phyloP scores from a whole-genome alignment of 2,888 invertebrate species.

The Drosophila algonquin region DNA sequence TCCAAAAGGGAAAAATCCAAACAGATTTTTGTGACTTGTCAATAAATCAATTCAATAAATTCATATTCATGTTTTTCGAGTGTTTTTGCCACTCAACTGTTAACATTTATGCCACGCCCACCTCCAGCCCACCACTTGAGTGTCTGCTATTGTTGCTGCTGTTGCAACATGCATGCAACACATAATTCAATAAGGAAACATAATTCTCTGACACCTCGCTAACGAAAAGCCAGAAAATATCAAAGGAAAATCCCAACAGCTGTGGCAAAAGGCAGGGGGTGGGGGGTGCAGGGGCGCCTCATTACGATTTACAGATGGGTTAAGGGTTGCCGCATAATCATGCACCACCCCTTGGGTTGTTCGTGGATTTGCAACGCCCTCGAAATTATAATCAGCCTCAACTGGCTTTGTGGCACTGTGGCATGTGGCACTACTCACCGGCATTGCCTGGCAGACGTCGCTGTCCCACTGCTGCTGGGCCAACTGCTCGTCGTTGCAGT shows the following conservation, averaged over 20 bases:
- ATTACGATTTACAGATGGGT: slow-evolving; percentile 35
- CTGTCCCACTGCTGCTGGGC: slow-evolving; percentile 82
- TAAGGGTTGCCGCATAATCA: slow-evolving; percentile 63
- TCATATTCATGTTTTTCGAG: slow-evolving; percentile 26
- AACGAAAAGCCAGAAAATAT: background rate
- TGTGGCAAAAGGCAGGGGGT: slow-evolving; percentile 44
- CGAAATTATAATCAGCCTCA: slow-evolving; percentile 46
- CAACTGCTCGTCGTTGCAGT: slow-evolving; percentile 82
- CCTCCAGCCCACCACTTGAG: slow-evolving; percentile 35
- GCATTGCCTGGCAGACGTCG: slow-evolving; percentile 84
- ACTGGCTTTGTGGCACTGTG: background rate
- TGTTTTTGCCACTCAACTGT: slow-evolving; percentile 38
- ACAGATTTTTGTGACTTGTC: background rate
- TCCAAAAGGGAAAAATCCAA: background rate
- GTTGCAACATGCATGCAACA: slow-evolving; percentile 47
- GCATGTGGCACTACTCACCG: slow-evolving; percentile 77
- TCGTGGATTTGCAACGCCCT: slow-evolving; percentile 35
- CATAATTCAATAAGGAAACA: slow-evolving; percentile 77
- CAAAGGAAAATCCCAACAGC: slow-evolving; percentile 58
- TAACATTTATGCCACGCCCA: slow-evolving; percentile 45
- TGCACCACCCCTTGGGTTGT: slow-evolving; percentile 13
- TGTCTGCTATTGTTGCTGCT: slow-evolving; percentile 38
- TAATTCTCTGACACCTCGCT: slow-evolving; percentile 68
- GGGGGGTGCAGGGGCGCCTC: slow-evolving; percentile 17
- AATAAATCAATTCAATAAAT: slow-evolving; percentile 57